Evolutionary conservation across 2,797 vertebrate species (phyloP).

Genomic region (Platyrinchus mystaceus): DNA sequence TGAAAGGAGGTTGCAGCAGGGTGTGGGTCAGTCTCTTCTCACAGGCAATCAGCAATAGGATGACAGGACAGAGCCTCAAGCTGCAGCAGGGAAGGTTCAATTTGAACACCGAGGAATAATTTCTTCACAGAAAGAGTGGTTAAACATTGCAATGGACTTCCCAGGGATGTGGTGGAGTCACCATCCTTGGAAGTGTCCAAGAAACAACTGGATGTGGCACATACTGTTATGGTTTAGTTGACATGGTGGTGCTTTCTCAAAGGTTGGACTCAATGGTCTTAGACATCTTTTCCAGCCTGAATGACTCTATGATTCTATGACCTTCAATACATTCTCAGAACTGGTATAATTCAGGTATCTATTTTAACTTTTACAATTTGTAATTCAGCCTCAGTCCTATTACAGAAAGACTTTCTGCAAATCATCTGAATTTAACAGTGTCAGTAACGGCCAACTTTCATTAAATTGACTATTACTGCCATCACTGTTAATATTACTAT

Average conservation of each 20-base stretch:
- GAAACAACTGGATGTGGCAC: not conserved
- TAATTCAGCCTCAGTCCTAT: not conserved
- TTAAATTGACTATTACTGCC: not conserved
- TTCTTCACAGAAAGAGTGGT: not conserved
- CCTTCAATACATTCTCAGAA: not conserved
- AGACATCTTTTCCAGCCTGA: not conserved
- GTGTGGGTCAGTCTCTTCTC: not conserved
- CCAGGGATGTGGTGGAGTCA: not conserved
- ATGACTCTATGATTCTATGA: not conserved
- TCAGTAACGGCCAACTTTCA: not conserved
- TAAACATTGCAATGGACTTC: not conserved
- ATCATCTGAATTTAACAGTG: not conserved
- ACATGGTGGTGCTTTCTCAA: not conserved
- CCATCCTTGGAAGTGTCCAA: too few relatives aligned
- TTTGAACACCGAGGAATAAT: not conserved
- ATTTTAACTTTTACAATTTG: not conserved
- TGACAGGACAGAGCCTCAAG: not conserved
- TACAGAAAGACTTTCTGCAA: not conserved
- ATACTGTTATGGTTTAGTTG: not conserved
- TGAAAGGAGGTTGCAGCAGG: not conserved
- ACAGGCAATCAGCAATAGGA: accelerated
- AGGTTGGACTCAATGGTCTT: not conserved
- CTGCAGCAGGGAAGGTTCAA: not conserved
- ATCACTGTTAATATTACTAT: not conserved
- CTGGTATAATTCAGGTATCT: not conserved